A percentile compares a stretch with the other conserved stretches of the same genome.
phyloP scores from a whole-genome alignment of 2,113 vertebrate genomes.

The Geococcyx californianus region DNA sequence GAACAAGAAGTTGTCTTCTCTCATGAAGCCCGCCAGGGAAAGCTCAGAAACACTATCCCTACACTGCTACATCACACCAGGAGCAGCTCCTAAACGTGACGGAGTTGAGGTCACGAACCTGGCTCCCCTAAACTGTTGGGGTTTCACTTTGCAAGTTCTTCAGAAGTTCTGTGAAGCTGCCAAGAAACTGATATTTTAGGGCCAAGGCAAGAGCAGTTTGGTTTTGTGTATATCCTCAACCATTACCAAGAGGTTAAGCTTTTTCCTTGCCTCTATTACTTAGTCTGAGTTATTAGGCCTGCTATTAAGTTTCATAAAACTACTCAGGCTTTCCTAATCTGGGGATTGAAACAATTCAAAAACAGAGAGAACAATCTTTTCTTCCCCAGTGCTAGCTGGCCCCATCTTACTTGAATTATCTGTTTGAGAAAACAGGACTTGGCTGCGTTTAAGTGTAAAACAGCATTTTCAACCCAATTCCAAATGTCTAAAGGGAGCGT shows the following conservation, averaged over 20 bases:
- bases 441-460: neutral
- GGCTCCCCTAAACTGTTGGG: neutral
- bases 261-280: neutral
- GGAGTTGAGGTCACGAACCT: neutral
- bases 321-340: neutral
- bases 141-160: neutral
- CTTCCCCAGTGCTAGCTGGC: rapidly evolving
- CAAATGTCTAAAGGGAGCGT: neutral
- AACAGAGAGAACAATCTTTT: neutral
- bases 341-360: neutral
- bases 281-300: neutral
- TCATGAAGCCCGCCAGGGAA: neutral
- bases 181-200: neutral
- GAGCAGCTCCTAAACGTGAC: neutral
- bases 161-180: neutral
- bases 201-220: neutral
- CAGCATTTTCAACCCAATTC: neutral
- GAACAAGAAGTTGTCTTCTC: neutral
- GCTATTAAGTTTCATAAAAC: neutral
- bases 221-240: neutral
- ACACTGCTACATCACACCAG: neutral
- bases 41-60: neutral
- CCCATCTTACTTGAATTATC: neutral
- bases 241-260: neutral
- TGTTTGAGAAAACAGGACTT: neutral